These are phyloP conservation scores for Meloidogyne floridensis DNA, from an alignment of 1,140 invertebrate species.

Conservation along the genomic window DNA sequence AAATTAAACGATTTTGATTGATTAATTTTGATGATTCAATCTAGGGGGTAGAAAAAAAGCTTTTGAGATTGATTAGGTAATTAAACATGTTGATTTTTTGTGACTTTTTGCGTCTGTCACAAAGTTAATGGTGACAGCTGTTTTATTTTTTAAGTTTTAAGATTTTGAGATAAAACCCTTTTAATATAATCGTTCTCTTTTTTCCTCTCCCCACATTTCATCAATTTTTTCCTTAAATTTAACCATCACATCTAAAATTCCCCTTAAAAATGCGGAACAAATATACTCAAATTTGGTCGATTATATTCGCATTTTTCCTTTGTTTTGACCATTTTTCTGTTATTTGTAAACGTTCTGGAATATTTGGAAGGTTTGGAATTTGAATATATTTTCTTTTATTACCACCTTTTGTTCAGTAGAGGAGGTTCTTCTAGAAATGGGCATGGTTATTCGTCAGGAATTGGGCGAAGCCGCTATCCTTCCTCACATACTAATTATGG, in stretches of 20 bases:
- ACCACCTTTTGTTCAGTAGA: not conserved
- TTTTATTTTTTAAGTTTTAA: not conserved
- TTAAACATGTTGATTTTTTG: not conserved
- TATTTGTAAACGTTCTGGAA: constrained; percentile 26
- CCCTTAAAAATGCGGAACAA: not conserved
- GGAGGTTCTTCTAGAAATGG: constrained; percentile 11
- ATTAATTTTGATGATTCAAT: not conserved
- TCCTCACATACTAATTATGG: constrained; percentile 21
- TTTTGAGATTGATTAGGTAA: not conserved
- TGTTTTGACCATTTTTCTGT: constrained; percentile 21
- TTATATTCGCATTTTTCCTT: not conserved
- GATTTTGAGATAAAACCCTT: not conserved
- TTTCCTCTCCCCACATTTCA: not conserved
- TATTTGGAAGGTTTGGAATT: constrained; percentile 19
- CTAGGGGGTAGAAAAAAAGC: too few relatives aligned
- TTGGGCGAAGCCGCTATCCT: constrained; percentile 17
- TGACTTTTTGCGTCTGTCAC: not conserved
- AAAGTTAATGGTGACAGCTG: not conserved
- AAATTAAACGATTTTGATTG: not conserved
- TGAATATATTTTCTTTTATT: not conserved
- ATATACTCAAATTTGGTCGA: not conserved
- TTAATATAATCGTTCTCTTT: not conserved
- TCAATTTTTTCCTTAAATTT: not conserved
- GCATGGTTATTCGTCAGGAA: constrained; percentile 1
- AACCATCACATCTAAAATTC: not conserved